These are phyloP conservation scores for Eupithecia insigniata DNA, from an alignment of 2,888 invertebrate genomes.

Conservation along the genomic window DNA sequence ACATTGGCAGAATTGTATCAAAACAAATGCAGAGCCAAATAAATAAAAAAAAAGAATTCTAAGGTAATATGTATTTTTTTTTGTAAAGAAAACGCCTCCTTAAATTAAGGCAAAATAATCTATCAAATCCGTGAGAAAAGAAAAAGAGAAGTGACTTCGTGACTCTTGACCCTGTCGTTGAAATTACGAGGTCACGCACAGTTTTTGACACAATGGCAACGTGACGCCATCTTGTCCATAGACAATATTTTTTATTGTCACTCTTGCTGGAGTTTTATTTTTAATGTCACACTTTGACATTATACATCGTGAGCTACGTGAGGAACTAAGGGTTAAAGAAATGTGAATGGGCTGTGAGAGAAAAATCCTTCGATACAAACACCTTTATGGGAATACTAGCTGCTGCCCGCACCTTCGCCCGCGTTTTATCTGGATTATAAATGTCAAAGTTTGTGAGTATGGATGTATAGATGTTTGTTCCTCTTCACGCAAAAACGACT, in stretches of 20 bases:
- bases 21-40: no score
- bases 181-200: conserved; percentile 17
- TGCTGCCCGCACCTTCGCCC: no score
- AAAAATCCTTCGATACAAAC: not conserved
- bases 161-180: conserved; percentile 15
- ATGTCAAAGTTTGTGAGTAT: no score
- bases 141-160: conserved; percentile 15
- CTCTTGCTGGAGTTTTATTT: not conserved
- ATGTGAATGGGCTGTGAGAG: not conserved
- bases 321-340: not conserved
- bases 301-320: conserved; percentile 1
- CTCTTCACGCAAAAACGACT: no score
- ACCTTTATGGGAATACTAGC: not conserved
- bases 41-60: no score
- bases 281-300: conserved; percentile 4
- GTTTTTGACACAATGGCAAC: conserved; percentile 19
- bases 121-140: conserved; percentile 2
- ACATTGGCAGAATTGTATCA: no score
- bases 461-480: no score
- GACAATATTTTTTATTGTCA: conserved; percentile 15
- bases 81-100: no score
- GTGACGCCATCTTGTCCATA: conserved; percentile 16
- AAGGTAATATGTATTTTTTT: no score
- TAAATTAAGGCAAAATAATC: not conserved
- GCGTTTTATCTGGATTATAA: no score